Conservation (phyloP, 2,797 vertebrate species). For the Myotis myotis region DNA sequence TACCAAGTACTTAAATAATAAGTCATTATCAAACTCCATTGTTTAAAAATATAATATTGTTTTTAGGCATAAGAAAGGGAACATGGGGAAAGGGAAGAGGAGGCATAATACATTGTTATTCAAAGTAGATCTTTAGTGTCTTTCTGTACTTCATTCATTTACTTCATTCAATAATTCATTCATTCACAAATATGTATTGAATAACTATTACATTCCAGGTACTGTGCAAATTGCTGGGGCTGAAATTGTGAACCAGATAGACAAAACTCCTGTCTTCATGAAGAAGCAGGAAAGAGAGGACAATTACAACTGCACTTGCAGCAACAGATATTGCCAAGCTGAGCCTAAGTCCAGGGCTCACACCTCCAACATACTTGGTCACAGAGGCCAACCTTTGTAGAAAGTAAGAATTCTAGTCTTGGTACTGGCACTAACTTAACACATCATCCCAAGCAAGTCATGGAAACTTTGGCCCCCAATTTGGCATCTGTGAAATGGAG, state of each 20-base stretch:
- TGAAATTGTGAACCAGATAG: background rate
- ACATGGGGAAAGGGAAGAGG: background rate
- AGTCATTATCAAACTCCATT: background rate
- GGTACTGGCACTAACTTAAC: background rate
- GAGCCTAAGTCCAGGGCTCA: background rate
- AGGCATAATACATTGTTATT: background rate
- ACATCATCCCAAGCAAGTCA: background rate
- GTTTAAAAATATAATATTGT: slow-evolving; percentile 13
- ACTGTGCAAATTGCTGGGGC: background rate
- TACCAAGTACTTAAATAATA: background rate
- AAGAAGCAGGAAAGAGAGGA: background rate
- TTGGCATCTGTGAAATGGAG: background rate
- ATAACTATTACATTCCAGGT: background rate
- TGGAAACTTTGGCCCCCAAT: background rate
- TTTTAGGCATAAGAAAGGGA: slow-evolving; percentile 7
- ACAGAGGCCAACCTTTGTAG: background rate
- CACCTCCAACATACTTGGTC: background rate
- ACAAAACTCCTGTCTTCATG: background rate
- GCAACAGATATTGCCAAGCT: background rate
- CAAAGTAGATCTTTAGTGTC: background rate
- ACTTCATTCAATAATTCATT: background rate
- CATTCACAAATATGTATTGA: background rate
- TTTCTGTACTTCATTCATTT: background rate
- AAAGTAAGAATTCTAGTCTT: slow-evolving; percentile 15
- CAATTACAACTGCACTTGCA: background rate